phyloP scores from a whole-genome alignment of 1,140 invertebrate genomes.

The Hycleus phaleratus region DNA sequence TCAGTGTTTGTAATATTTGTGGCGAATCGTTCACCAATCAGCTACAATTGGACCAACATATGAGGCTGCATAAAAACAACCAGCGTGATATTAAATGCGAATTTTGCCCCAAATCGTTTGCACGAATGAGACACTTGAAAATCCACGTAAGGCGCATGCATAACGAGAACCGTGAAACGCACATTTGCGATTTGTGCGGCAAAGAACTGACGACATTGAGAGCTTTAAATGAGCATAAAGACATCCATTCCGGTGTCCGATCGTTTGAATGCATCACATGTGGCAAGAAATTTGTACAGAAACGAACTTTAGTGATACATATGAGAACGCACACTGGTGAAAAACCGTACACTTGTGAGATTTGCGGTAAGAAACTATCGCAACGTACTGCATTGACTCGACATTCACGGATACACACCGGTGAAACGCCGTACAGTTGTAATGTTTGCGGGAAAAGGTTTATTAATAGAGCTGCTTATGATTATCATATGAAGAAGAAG shows the following conservation, averaged over 20 bases:
- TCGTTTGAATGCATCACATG: neutral
- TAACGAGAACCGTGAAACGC: constrained; percentile 54
- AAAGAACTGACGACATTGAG: constrained; percentile 58
- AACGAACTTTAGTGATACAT: neutral
- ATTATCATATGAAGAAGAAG: neutral
- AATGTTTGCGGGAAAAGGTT: neutral
- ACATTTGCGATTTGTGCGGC: constrained; percentile 59
- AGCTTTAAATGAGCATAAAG: no score
- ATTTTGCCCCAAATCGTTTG: constrained; percentile 57
- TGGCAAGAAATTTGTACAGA: neutral
- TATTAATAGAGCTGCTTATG: neutral
- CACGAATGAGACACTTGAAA: constrained; percentile 53
- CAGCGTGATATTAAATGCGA: constrained; percentile 61
- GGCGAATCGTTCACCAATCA: constrained; percentile 66
- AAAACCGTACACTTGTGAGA: neutral
- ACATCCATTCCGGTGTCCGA: no score
- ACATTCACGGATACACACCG: neutral
- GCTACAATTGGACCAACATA: constrained; percentile 62
- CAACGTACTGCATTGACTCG: no score
- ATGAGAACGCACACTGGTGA: neutral
- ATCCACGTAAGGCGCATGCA: constrained; percentile 54
- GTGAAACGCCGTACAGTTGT: neutral
- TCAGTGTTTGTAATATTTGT: constrained; percentile 57
- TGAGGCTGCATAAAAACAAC: constrained; percentile 62
- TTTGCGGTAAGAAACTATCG: neutral